A percentile compares a stretch with the other conserved stretches of the same genome.
phyloP scores from a whole-genome alignment of 2,113 vertebrate genomes.

The Cyphomyrus plagiostoma region DNA sequence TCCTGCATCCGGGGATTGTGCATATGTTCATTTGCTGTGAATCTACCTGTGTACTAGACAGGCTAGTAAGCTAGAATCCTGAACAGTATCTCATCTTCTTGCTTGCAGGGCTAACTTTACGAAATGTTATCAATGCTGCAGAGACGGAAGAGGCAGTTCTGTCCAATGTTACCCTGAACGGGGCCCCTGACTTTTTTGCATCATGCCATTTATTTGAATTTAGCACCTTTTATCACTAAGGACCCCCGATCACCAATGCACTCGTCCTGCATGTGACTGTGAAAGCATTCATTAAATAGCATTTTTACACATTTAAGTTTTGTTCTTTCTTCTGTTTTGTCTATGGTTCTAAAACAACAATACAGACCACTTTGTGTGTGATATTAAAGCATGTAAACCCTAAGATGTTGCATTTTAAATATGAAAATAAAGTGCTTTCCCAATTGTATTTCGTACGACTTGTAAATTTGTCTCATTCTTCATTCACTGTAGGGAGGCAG shows the following conservation, averaged over 20 bases:
- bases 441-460: conserved; percentile 80
- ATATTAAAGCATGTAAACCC: conserved; percentile 92
- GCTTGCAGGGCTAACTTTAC: conserved; percentile 99
- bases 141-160: conserved; percentile 96
- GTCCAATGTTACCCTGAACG: conserved; percentile 89
- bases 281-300: conserved; percentile 82
- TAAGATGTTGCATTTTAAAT: conserved; percentile 95
- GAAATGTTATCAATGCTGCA: conserved; percentile 93
- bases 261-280: conserved; percentile 91
- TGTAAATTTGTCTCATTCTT: conserved; percentile 45
- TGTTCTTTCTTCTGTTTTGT: conserved; percentile 67
- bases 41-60: conserved; percentile 64
- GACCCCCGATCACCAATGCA: conserved; percentile 71
- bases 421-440: conserved; percentile 99
- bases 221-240: conserved; percentile 82
- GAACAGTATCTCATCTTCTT: conserved; percentile 96
- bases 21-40: conserved; percentile 33
- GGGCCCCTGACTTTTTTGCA: conserved; percentile 77
- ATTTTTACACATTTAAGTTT: conserved; percentile 47
- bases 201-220: conserved; percentile 80
- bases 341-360: conserved; percentile 63
- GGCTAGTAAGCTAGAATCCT: conserved; percentile 78
- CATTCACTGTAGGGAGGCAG: conserved; percentile 32
- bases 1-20: conserved; percentile 16
- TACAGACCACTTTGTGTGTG: conserved; percentile 92